phyloP scores from a whole-genome alignment of 2,888 invertebrate genomes.

The Cistogaster globosa region DNA sequence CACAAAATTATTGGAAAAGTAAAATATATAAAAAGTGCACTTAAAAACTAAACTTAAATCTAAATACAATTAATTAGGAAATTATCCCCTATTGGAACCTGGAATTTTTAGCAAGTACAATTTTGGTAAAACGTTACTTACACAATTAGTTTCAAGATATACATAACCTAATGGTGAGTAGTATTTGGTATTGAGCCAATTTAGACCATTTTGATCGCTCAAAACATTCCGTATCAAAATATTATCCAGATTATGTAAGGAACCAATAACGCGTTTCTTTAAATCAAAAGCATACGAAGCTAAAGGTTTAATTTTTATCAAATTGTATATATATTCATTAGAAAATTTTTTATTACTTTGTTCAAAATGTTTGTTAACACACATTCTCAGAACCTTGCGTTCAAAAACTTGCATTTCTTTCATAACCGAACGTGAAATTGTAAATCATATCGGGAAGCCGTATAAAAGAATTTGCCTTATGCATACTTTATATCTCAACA shows the following conservation, averaged over 20 bases:
- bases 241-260: background rate
- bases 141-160: background rate
- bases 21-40: no score
- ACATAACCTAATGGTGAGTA: conserved; percentile 13
- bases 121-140: background rate
- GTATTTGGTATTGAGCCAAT: conserved; percentile 7
- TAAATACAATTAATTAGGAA: no score
- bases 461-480: background rate
- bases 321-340: background rate
- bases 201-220: background rate
- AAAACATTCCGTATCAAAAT: background rate
- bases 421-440: background rate
- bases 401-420: background rate
- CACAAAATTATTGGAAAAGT: no score
- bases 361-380: conserved; percentile 13
- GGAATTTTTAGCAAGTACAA: background rate
- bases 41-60: no score
- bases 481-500: background rate
- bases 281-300: background rate
- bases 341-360: background rate
- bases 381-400: no score
- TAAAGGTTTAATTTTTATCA: background rate
- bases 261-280: background rate
- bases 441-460: background rate
- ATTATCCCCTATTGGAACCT: conserved; percentile 4